These are phyloP conservation scores for Drosophila hamatofila DNA, from an alignment of 2,888 invertebrate species.

Conservation along the genomic window DNA sequence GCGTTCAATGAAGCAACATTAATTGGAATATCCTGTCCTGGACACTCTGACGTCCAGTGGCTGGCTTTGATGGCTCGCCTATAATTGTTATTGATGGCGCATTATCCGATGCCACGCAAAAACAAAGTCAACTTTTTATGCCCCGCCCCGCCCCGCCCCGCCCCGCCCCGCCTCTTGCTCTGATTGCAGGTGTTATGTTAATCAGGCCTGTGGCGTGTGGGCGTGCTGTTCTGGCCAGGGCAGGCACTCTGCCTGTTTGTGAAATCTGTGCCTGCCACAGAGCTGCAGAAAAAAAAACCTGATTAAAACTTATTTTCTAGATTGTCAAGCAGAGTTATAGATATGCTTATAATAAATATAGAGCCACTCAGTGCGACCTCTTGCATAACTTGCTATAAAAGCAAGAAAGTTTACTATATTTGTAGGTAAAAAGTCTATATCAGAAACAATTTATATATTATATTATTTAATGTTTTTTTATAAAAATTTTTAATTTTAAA, in stretches of 20 bases:
- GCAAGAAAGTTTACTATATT: no score
- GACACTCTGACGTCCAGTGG: slow-evolving; percentile 53
- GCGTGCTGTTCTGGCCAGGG: slow-evolving; percentile 14
- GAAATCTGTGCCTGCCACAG: slow-evolving; percentile 15
- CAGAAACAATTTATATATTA: no score
- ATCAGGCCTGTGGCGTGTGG: slow-evolving; percentile 4
- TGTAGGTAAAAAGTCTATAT: no score
- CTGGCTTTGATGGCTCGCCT: slow-evolving; percentile 61
- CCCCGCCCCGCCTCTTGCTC: background rate
- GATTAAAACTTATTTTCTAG: slow-evolving; percentile 15
- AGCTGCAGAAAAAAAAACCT: background rate
- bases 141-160: no score
- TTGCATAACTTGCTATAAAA: no score
- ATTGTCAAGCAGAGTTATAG: background rate
- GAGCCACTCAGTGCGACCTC: background rate
- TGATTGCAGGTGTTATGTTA: slow-evolving; percentile 42
- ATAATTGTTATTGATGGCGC: slow-evolving; percentile 75
- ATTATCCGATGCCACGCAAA: slow-evolving; percentile 50
- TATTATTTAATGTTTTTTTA: no score
- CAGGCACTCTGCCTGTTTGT: slow-evolving; percentile 25
- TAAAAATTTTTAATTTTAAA: no score
- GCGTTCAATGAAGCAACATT: slow-evolving; percentile 74
- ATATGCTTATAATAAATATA: background rate
- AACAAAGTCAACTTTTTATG: slow-evolving; percentile 22
- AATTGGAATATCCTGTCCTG: slow-evolving; percentile 69